Evolutionary conservation across 1,140 invertebrate genomes (phyloP), one percentile per base, ranked within the genome.

Genomic region (Zaprionus ornatus): DNA sequence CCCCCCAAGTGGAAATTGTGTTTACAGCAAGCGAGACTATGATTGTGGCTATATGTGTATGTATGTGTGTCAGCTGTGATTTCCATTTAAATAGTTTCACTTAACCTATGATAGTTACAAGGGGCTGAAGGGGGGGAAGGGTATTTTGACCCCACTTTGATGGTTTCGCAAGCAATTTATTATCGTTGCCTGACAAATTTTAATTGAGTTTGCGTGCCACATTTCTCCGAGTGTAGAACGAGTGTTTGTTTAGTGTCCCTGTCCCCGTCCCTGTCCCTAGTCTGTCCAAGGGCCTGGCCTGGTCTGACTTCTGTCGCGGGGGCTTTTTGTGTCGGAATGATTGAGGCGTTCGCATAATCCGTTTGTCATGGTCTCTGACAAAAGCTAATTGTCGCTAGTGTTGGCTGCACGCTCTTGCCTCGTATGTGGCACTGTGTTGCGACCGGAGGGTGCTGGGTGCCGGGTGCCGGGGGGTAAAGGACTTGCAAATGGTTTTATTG

Each of bases 401-500:
- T 71, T 63, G 48, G 56, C 50, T 56, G 27, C 54, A 60, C 52
- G 55, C 35, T 19, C 35, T 50, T n/a, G 40, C 6, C n/a, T 45
- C 40, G 15, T 54, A 23, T 57, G 10, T 63, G 42, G n/a, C 40
- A 42, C 7, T 54, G 27, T 50, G 35, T 6, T 40, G 25, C 55
- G 42, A 60, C 50, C 37, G 17, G 48, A 15, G 29, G 29, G 29
- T 29, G 29, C 29, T 42, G 45, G 63, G 60, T 62, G 62, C 37
- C 35, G 54, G 64, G 10, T 19, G 35, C 29, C 29, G 12, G 13
- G 52, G 25, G 37, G 59, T 50, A 61, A 61, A 73, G 73, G 73
- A 77, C 68, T 56, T 73, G 77, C 77, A 79, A 82, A 82, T 79
- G 79, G 68, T 79, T 82, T 82, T 82, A 82, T 82, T 82, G 79